Conservation (phyloP, 2,888 invertebrate species). For the Blera fallax region DNA sequence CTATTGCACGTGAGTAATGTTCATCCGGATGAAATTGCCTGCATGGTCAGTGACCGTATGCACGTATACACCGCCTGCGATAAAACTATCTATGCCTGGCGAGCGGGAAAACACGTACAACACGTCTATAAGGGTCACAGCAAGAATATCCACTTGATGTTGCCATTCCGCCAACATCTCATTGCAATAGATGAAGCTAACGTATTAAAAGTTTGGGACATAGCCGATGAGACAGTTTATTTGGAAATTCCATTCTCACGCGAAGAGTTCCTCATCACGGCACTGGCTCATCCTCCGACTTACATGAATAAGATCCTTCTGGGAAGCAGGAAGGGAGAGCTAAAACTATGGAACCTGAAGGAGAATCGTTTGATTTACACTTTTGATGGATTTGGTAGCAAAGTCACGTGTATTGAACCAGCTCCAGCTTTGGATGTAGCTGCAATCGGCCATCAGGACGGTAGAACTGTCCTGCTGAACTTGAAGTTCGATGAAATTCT, state of each 20-base stretch:
- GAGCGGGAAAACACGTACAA: conserved; percentile 91
- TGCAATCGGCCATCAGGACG: conserved; percentile 92
- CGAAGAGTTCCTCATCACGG: conserved; percentile 88
- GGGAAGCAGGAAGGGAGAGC: conserved; percentile 91
- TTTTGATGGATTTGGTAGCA: conserved; percentile 83
- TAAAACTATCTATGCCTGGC: conserved; percentile 92
- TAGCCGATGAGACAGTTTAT: conserved; percentile 86
- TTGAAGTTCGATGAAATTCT: conserved; percentile 91
- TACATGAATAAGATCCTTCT: conserved; percentile 96
- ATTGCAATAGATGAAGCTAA: conserved; percentile 92
- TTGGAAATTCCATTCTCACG: conserved; percentile 87
- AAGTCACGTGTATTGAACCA: conserved; percentile 90
- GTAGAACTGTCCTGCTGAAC: conserved; percentile 93
- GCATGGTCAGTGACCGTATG: conserved; percentile 88
- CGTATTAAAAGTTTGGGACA: conserved; percentile 92
- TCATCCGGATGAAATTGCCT: conserved; percentile 90
- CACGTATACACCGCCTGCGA: conserved; percentile 91
- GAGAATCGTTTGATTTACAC: conserved; percentile 89
- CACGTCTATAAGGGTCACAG: conserved; percentile 91
- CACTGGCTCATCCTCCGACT: conserved; percentile 95
- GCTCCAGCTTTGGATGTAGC: conserved; percentile 96
- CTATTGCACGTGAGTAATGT: conserved; percentile 92
- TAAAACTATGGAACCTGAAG: conserved; percentile 96
- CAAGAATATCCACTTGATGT: conserved; percentile 87
- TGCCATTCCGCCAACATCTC: conserved; percentile 92